Conservation (phyloP, 2,113 vertebrate genomes). For the Aldabrachelys gigantea region DNA sequence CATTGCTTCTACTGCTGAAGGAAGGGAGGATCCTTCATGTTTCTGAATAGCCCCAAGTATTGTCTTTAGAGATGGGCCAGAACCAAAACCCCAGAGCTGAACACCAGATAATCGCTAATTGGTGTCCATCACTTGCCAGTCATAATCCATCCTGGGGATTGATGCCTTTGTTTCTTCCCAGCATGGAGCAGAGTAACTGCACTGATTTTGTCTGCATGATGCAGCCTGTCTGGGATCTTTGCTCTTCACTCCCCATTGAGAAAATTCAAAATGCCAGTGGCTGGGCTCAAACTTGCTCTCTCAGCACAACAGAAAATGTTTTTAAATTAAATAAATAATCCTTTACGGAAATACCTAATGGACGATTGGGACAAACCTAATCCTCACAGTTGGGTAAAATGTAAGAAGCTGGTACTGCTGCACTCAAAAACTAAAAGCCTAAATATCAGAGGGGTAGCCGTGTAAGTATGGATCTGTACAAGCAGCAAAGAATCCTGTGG, state of each 20-base stretch:
- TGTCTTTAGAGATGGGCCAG: neutral
- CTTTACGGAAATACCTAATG: neutral
- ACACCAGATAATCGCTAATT: neutral
- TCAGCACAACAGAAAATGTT: neutral
- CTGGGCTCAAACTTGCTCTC: neutral
- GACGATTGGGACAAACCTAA: neutral
- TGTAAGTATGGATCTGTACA: too few relatives aligned
- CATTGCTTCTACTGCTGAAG: neutral
- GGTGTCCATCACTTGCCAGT: neutral
- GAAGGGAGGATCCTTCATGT: neutral
- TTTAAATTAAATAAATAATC: neutral
- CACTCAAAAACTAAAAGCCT: neutral
- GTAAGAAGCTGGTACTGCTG: neutral
- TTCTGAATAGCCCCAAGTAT: neutral
- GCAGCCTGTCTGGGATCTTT: neutral
- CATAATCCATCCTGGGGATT: neutral
- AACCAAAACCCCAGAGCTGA: neutral
- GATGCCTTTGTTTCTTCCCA: conserved; percentile 15
- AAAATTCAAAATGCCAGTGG: conserved; percentile 21
- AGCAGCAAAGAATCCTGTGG: too few relatives aligned
- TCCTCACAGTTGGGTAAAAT: neutral
- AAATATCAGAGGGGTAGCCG: neutral
- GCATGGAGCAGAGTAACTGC: neutral
- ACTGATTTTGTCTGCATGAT: neutral
- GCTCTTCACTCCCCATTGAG: neutral